Base-by-base conservation (phyloP, 1,140 invertebrate genomes). In the Pantala flavescens region DNA sequence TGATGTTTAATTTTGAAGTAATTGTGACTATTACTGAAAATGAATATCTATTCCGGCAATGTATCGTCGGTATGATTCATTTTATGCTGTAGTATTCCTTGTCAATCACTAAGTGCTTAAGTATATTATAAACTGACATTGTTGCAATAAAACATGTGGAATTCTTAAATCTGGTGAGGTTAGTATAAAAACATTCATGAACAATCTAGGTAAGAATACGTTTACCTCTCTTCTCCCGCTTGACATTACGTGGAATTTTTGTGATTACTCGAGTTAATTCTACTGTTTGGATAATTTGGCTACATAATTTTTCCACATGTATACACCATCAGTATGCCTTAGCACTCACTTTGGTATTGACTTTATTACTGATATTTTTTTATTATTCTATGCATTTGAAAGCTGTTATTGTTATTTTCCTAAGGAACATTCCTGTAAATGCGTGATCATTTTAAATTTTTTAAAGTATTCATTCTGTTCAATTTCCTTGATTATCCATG, bases 71-170 rank as follows among this genome's bases (percentile, higher is more conserved):
- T 63, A 63, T 63, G 14, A 63, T 63, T 63, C 49, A 63, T 63
- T 63, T 63, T 63, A 63, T 63, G 49, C 49, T 63, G 49, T 63
- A 63, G 49, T 63, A 63, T 63, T 63, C 14, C 49, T 63, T 63
- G 49, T 63, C 49, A 63, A 63, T 63, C 49, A 63, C 49, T 63
- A 63, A 63, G 49, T 63, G 49, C 49, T 63, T 63, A 63, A 63
- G 49, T 21, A 63, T 63, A 63, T 63, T 63, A 63, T 63, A 63
- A 63, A 7, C 49, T 63, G 49, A 63, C 49, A 63, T 63, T 63
- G 49, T 63, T 63, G 49, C 49, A 63, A 63, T 63, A 63, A 63
- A 63, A 63, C 49, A 63, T 63, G 49, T 63, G 49, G 49, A 63
- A 63, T 63, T 63, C 49, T 63, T 63, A 63, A 63, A n/a, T 3